These are phyloP conservation scores for Sebastolobus alascanus DNA, from an alignment of 2,797 vertebrate species.

Conservation along the genomic window DNA sequence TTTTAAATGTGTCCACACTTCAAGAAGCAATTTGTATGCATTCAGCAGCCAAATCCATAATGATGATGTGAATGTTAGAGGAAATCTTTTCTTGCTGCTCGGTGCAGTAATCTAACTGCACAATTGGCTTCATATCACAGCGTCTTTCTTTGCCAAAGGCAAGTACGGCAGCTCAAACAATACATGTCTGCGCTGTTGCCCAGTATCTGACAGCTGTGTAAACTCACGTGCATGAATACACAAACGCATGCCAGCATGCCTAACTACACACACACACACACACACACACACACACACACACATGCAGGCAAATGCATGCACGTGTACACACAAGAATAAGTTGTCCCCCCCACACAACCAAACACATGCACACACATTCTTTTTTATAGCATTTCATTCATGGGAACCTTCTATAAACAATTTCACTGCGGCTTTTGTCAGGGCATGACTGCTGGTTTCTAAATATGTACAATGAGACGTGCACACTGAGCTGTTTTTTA, in stretches of 20 bases:
- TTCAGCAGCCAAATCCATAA: slow-evolving; percentile 16
- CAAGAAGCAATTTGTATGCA: slow-evolving; percentile 24
- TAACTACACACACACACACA: slow-evolving; percentile 36
- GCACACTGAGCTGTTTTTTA: not conserved
- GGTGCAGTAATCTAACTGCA: slow-evolving; percentile 14
- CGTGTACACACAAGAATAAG: slow-evolving; percentile 17
- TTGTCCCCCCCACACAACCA: slow-evolving; percentile 2
- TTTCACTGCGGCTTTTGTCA: slow-evolving; percentile 32
- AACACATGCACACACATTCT: slow-evolving; percentile 4
- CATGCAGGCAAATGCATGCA: slow-evolving; percentile 22
- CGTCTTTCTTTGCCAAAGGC: slow-evolving; percentile 32
- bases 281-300: slow-evolving; percentile 23
- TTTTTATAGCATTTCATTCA: slow-evolving; percentile 45
- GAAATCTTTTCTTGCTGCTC: slow-evolving; percentile 8
- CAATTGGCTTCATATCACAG: slow-evolving; percentile 30
- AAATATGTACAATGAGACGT: slow-evolving; percentile 18
- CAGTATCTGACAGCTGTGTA: slow-evolving; percentile 69
- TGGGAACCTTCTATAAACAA: slow-evolving; percentile 46
- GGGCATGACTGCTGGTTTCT: slow-evolving; percentile 28
- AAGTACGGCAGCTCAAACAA: slow-evolving; percentile 35
- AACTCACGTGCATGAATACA: slow-evolving; percentile 53
- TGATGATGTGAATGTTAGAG: not conserved
- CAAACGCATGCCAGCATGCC: slow-evolving; percentile 31
- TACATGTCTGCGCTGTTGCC: slow-evolving; percentile 34
- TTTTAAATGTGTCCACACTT: slow-evolving; percentile 21